Base-by-base conservation (phyloP, 2,888 invertebrate species). In the Phyllotreta cruciferae region DNA sequence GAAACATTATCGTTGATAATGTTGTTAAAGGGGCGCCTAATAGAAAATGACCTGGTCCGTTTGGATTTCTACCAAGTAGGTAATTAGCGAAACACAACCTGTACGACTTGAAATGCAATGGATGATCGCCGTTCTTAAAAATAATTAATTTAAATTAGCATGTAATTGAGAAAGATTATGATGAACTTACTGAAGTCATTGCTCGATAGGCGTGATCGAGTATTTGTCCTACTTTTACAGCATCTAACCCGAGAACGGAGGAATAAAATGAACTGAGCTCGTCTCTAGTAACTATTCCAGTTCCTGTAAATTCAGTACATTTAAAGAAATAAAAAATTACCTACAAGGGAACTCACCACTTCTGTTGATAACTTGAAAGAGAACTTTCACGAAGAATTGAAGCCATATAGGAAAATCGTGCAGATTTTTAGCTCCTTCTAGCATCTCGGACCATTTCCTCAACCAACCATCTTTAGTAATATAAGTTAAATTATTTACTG, bases 21-120 rank as follows among this genome's bases (percentile, higher is more conserved):
- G 85, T 80, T 69, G 82, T 84, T 70, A 85, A 84, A 1, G 86
- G 83, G 5, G 86, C 86, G 11, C 90, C 90, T 36, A 90, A 85
- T 52, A 90, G 85, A 84, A 88, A 90, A 73, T 90, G 90, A 0
- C 91, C 91, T 0, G 90, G 90, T 0, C 90, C 90, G 75, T 90
- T 90, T 4, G 90, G 90, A 73, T 88, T 87, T 75, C 89, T 86
- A 3, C 89, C 90, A 79, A 90, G 84, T 68, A 91, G 82, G 84
- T 90, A 91, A 79, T 91, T 91, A 49, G 89, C 87, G 79, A 89
- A 91, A 78, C 88, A 88, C 73, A 90, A 85, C 64, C 88, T 86
- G 82, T 86, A 91, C n/a, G 88, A 86, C 36, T 85, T 83, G 80
- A 87, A 90, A 75, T 86, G 86, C 61, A 91, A 80, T 66, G 85